Conservation (phyloP, 2,888 invertebrate species). For the Diplolepis rosae region DNA sequence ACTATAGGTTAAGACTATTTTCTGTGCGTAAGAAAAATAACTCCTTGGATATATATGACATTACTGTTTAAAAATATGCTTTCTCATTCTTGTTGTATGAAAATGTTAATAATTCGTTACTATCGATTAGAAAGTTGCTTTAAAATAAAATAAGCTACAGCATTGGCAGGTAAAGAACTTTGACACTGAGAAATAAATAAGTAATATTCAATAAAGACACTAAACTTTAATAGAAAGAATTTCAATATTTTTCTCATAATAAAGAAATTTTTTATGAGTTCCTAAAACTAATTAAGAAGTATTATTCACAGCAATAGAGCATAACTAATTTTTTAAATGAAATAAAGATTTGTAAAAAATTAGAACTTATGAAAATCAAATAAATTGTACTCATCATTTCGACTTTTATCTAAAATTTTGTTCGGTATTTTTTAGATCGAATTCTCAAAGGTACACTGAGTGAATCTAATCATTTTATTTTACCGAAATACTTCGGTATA, state of each 20-base stretch:
- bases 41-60: no score
- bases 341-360: background rate
- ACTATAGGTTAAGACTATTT: no score
- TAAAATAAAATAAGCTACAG: slow-evolving; percentile 8
- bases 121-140: slow-evolving; percentile 7
- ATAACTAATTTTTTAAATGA: background rate
- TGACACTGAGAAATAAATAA: background rate
- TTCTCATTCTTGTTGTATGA: background rate
- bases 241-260: slow-evolving; percentile 1
- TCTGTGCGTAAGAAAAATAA: no score
- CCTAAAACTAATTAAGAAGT: slow-evolving; percentile 20
- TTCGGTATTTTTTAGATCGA: no score
- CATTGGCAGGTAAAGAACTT: background rate
- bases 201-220: slow-evolving; percentile 5
- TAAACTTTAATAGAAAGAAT: slow-evolving; percentile 2
- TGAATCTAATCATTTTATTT: no score
- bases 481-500: no score
- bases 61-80: background rate
- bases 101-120: background rate
- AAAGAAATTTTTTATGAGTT: slow-evolving; percentile 15
- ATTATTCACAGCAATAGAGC: slow-evolving; percentile 2
- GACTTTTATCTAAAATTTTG: background rate
- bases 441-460: no score
- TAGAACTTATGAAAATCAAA: background rate
- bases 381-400: background rate